phyloP scores from a whole-genome alignment of 1,140 invertebrate genomes.

The Probaryconus sp. region DNA sequence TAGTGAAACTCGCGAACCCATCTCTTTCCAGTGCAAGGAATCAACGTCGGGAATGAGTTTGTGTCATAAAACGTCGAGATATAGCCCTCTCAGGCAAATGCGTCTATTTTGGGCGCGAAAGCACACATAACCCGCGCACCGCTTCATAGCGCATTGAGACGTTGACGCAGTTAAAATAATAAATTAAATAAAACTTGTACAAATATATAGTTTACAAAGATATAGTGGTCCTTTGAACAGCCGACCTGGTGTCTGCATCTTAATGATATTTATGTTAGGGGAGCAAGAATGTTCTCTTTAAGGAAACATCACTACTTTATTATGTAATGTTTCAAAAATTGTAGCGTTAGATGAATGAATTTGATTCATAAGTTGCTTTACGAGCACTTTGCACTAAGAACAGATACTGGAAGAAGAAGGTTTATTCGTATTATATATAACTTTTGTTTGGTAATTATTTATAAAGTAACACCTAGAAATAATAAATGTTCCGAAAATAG shows the following conservation, averaged over 20 bases:
- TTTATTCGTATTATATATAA: no score
- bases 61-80: constrained; percentile 28
- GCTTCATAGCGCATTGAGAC: constrained; percentile 22
- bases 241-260: constrained; percentile 13
- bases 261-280: constrained; percentile 51
- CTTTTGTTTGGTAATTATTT: no score
- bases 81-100: constrained; percentile 18
- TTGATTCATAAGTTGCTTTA: no score
- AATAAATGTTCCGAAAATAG: no score
- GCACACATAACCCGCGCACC: constrained; percentile 18
- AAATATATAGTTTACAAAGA: constrained; percentile 21
- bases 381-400: no score
- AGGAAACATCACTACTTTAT: constrained; percentile 47
- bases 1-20: constrained; percentile 12
- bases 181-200: constrained; percentile 18
- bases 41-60: constrained; percentile 18
- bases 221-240: constrained; percentile 16
- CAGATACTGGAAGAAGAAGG: no score
- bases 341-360: neutral
- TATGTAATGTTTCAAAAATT: constrained; percentile 48
- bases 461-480: no score
- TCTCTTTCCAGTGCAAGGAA: constrained; percentile 7
- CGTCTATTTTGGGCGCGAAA: constrained; percentile 47
- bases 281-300: constrained; percentile 38
- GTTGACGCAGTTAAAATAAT: constrained; percentile 33